Percentiles rank a stretch among this genome's conserved stretches.
These are phyloP conservation scores for Pagetopsis macropterus DNA, from an alignment of 2,797 vertebrate species.

Conservation along the genomic window DNA sequence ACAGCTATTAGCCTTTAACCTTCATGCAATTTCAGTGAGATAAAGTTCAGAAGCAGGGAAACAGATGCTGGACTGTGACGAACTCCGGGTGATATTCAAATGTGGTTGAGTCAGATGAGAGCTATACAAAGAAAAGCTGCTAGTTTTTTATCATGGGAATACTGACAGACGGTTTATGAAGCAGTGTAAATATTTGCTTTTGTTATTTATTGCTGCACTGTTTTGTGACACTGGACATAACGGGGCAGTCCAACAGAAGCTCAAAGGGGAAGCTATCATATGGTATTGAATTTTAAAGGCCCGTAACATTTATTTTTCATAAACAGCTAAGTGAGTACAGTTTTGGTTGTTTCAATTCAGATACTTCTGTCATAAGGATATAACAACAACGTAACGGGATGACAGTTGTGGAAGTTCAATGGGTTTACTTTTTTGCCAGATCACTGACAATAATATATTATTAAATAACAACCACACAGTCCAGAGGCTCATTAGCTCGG, in stretches of 20 bases:
- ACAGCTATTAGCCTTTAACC: slow-evolving; percentile 40
- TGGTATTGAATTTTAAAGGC: not conserved
- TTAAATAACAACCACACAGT: not conserved
- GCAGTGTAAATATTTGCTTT: slow-evolving; percentile 1
- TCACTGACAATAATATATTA: not conserved
- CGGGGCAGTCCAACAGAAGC: not conserved
- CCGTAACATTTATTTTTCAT: too few relatives aligned
- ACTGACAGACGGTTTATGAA: not conserved
- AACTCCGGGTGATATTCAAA: slow-evolving; percentile 32
- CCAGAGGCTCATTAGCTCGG: not conserved
- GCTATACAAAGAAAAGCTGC: slow-evolving; percentile 18
- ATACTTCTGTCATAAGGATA: not conserved
- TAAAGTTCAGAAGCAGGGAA: slow-evolving; percentile 47
- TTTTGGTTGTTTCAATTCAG: slow-evolving; percentile 3
- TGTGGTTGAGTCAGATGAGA: slow-evolving; percentile 4
- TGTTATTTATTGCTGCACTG: not conserved
- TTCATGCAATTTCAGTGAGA: slow-evolving; percentile 25
- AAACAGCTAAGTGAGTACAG: not conserved
- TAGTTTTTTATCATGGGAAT: slow-evolving; percentile 18
- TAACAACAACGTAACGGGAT: not conserved
- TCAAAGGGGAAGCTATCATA: not conserved
- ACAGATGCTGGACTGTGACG: slow-evolving; percentile 22
- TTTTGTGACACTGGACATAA: slow-evolving; percentile 8
- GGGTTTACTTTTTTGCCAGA: not conserved
- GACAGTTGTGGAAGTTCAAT: not conserved